phyloP scores from a whole-genome alignment of 2,113 vertebrate genomes.

The Microcebus ravelobensis region DNA sequence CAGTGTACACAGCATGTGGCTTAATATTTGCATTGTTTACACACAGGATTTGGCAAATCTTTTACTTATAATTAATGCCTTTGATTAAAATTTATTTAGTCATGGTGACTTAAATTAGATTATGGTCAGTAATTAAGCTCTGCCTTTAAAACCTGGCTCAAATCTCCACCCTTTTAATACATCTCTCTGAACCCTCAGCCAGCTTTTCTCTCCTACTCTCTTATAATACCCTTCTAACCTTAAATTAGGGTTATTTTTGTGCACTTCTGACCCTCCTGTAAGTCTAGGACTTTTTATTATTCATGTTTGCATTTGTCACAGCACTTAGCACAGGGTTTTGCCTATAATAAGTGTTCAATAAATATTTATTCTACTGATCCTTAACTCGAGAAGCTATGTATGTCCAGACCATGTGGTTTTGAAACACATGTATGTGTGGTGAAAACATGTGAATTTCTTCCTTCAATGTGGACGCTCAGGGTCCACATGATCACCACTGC shows the following conservation, averaged over 20 bases:
- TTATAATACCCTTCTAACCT: background rate
- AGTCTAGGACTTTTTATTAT: background rate
- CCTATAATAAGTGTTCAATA: background rate
- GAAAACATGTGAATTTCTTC: background rate
- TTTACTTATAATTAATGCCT: constrained; percentile 72
- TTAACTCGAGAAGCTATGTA: background rate
- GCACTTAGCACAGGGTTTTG: background rate
- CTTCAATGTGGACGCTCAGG: background rate
- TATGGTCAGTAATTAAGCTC: constrained; percentile 49
- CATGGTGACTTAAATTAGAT: constrained; percentile 73
- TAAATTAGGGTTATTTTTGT: background rate
- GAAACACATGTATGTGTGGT: background rate
- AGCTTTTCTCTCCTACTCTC: background rate
- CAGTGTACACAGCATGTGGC: background rate
- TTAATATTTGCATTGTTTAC: constrained; percentile 57
- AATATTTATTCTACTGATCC: background rate
- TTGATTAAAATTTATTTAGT: constrained; percentile 72
- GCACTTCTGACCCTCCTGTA: background rate
- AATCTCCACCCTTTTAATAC: background rate
- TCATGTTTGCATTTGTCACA: background rate
- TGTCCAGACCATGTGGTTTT: background rate
- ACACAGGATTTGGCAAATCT: background rate
- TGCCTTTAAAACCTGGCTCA: background rate
- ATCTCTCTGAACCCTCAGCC: background rate
- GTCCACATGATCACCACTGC: background rate